Percentiles rank a stretch among this genome's conserved stretches.
Evolutionary conservation across 2,113 vertebrate genomes (phyloP).

Genomic region (Capra hircus): DNA sequence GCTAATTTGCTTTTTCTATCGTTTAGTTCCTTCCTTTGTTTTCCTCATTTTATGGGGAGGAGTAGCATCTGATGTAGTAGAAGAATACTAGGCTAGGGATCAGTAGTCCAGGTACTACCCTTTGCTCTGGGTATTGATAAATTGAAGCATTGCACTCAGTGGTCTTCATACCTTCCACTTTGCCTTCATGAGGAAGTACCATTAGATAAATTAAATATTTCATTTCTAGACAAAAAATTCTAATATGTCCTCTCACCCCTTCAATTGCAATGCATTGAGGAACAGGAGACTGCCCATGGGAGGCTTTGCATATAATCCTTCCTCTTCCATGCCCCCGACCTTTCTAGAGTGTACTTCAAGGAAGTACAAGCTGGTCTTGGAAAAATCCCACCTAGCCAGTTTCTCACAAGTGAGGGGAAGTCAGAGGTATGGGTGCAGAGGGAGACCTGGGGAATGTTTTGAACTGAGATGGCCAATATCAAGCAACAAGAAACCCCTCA

Average conservation of each 20-base stretch:
- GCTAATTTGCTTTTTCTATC: background rate
- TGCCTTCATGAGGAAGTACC: background rate
- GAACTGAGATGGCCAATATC: background rate
- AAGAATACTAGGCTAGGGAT: background rate
- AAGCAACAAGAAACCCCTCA: background rate
- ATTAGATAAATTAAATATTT: background rate
- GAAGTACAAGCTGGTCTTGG: background rate
- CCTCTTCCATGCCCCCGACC: background rate
- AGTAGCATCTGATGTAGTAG: background rate
- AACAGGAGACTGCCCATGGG: background rate
- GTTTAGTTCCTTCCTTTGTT: background rate
- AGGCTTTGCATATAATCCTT: background rate
- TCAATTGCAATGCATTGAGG: background rate
- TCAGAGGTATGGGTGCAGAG: background rate
- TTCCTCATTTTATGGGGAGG: background rate
- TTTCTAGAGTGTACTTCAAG: background rate
- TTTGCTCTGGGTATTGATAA: background rate
- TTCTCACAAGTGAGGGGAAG: background rate
- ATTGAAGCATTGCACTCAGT: background rate
- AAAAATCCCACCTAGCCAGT: background rate
- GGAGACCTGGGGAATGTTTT: background rate
- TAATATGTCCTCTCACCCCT: fast-evolving
- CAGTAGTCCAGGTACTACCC: background rate
- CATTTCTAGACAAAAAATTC: background rate
- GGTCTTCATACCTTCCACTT: background rate